Evolutionary conservation across 2,888 invertebrate species (phyloP), one percentile per base, ranked within the genome.

Genomic region (Flabesymbios commensalis): DNA sequence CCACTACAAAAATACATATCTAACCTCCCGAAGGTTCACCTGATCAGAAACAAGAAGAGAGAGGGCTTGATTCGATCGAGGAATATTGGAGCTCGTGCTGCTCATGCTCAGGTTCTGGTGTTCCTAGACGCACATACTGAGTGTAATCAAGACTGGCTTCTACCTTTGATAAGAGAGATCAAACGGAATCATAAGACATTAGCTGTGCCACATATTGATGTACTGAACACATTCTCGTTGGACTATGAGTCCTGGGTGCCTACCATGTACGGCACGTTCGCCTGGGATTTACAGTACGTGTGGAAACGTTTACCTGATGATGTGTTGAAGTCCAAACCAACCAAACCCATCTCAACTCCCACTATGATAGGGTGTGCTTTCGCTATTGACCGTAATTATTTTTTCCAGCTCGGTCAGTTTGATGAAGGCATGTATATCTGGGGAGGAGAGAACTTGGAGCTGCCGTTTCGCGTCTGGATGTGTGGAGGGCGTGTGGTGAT

Each of bases 401-500:
- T 66, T 53, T 63, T 63, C 42, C 26, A 57, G 7, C 17, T 63
- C 17, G 65, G 67, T 3, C 63, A 48, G 2, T 67, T 33, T 33
- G 67, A 67, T 49, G 67, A 67, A 22, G 63, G 49, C 3, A 52
- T 67, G 58, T 41, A 26, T 26, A 66, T 67, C 31, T 67, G 67
- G 67, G 67, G 67, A 10, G 67, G 67, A n/a, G 67, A 67, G 52
- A 64, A 66, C 45, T 54, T 67, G 32, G 67, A 67, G 49, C 28
- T 67, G 19, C 63, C 67, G 48, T 70, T 73, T 52, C 70, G 86
- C 86, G 93, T 94, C 19, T 98, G 97, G 97, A 97, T 97, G 97
- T 98, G 97, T 78, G 96, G 96, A 59, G 97, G 97, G 55, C 93
- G 92, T 0, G 84, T 97, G 70, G 94, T 96, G 84, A 96, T 97